Evolutionary conservation across 2,797 vertebrate genomes (phyloP).

Genomic region (Acropternis orthonyx): DNA sequence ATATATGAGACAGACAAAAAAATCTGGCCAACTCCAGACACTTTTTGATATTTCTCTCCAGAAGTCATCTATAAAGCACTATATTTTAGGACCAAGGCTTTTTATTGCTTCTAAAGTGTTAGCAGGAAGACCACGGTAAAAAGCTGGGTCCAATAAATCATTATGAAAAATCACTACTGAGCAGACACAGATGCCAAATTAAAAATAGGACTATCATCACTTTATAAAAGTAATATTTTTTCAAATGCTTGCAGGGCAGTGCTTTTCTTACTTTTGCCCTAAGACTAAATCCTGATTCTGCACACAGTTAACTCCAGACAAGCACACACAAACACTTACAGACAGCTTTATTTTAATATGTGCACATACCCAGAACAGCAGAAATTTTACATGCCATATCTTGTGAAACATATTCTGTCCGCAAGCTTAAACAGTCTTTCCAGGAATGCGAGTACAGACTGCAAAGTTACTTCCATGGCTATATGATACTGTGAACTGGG

Average conservation of each 20-base stretch:
- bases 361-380: background rate
- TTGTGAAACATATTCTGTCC: background rate
- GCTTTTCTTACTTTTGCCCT: background rate
- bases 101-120: slow-evolving; percentile 1
- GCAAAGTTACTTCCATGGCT: background rate
- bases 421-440: background rate
- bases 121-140: slow-evolving; percentile 20
- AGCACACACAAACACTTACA: background rate
- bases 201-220: slow-evolving; percentile 51
- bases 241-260: background rate
- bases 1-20: slow-evolving; percentile 49
- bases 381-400: background rate
- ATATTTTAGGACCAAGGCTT: slow-evolving; percentile 29
- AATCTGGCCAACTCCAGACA: background rate
- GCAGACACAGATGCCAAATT: slow-evolving; percentile 53
- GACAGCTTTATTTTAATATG: background rate
- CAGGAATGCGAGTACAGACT: background rate
- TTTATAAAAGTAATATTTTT: slow-evolving; percentile 41
- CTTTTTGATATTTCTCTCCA: slow-evolving; percentile 38
- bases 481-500: background rate
- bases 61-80: slow-evolving; percentile 18
- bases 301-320: background rate
- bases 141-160: slow-evolving; percentile 1
- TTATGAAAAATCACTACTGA: slow-evolving; percentile 34
- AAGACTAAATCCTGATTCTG: background rate